Evolutionary conservation across 2,113 vertebrate species (phyloP), one percentile per base, ranked within the genome.

Genomic region (Illadopsis cleaveri): DNA sequence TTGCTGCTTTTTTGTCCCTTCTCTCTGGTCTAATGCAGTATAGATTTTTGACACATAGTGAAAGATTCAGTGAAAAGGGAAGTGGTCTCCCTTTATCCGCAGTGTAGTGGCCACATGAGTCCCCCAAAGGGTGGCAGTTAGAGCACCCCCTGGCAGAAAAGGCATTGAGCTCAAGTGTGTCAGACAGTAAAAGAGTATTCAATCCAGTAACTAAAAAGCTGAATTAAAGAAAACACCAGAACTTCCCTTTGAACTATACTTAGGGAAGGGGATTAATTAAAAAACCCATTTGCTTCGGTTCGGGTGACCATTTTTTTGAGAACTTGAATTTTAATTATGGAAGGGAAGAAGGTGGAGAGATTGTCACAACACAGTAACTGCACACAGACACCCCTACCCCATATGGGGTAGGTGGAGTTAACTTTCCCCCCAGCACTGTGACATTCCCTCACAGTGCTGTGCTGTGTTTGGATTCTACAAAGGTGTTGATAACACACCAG

Each of bases 21-120:
- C 73, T 53, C 21, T 69, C 37, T 76, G 45, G 24, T n/a, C 40
- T 57, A 45, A 8, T 37, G 31, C 60, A 72, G 31, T 23, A 19
- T 1, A 70, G 47, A 24, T 37, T 71, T 86, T 76, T 79, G 31
- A 57, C 4, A 4, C 4, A 9, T 2, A 60, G 11, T 47, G 33
- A 44, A 84, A 93, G 4, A 24, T 38, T 91, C 16, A 66, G n/a
- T 9, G 40, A 44, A 53, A 80, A 69, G 31, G 45, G 38, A 54
- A 50, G 11, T 5, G 1, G 0, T 72, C 6, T 21, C 4, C 6
- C 83, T 79, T 73, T 33, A 44, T 31, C 15, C 1, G 1, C 17
- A 53, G 12, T 58, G 19, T 40, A 31, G 13, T 14, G 31, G 22
- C 23, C 48, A 47, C 1, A 2, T 0, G 2, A 22, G 20, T 84